Evolutionary conservation across 1,140 invertebrate species (phyloP), one percentile per base, ranked within the genome.

Genomic region (Zaprionus ornatus): DNA sequence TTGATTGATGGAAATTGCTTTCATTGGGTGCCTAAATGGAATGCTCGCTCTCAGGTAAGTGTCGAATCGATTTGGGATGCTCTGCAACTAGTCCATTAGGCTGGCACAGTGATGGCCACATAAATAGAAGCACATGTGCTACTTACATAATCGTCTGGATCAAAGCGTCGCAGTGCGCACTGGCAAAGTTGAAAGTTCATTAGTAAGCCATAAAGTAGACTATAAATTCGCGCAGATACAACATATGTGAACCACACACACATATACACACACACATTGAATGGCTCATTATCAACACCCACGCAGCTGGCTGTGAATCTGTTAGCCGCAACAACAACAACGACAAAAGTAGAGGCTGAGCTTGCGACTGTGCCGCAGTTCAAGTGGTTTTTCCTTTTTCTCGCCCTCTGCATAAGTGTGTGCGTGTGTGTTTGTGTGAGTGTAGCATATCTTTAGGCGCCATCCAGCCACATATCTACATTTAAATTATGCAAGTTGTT

Each of bases 401-500:
- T 68, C 19, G 17, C 35, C 25, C 12, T 42, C 15, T 35, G 19
- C 10, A 9, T 42, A 1, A 6, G 29, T 35, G 15, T 74, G 19
- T 40, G 35, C 40, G 35, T 50, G 37, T 65, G 2, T 5, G 6
- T 42, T 32, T 54, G 29, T 40, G 63, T 48, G 64, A 54, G 52
- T 67, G 78, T 55, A 62, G 66, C 76, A 87, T 81, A 86, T 82
- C 83, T 86, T 74, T 77, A 75, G 85, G 74, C 80, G 84, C 85
- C 87, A 88, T 84, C 78, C 70, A 78, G 80, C 84, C 85, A 78
- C 84, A 88, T 83, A 90, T 88, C 81, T 75, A 88, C 84, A 90
- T 88, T 88, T 88, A 88, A 88, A 88, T 88, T 88, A 88, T 88
- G 84, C 84, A 88, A 88, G 84, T 88, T 87, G 80, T 90, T 90